These are phyloP conservation scores for Chelonus formosanus DNA, from an alignment of 2,888 invertebrate genomes.

Conservation along the genomic window DNA sequence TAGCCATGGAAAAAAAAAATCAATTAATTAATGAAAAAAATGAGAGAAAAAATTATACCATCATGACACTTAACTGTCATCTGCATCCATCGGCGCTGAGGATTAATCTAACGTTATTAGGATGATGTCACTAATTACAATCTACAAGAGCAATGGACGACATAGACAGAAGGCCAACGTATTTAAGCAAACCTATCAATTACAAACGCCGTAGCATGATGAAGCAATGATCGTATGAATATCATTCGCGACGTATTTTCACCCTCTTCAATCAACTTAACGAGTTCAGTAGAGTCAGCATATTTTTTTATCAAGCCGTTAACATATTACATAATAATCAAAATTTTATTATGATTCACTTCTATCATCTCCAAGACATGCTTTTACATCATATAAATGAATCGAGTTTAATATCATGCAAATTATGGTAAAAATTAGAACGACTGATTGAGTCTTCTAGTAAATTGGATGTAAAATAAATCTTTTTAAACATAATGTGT, in stretches of 20 bases:
- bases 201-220: constrained; percentile 2
- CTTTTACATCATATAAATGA: too few relatives aligned
- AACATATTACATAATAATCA: too few relatives aligned
- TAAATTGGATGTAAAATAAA: too few relatives aligned
- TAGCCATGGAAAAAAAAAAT: too few relatives aligned
- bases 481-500: not conserved
- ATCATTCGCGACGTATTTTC: not conserved
- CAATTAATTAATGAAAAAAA: not conserved
- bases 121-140: constrained; percentile 64
- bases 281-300: not conserved
- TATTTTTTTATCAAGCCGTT: too few relatives aligned
- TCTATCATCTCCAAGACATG: too few relatives aligned
- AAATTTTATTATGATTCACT: too few relatives aligned
- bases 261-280: not conserved
- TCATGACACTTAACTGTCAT: constrained; percentile 7
- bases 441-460: too few relatives aligned
- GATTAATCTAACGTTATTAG: constrained; percentile 60
- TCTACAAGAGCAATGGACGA: constrained; percentile 46
- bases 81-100: constrained; percentile 42
- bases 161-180: constrained; percentile 10
- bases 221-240: constrained; percentile 2
- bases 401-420: too few relatives aligned
- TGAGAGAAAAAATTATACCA: constrained; percentile 7
- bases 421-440: too few relatives aligned
- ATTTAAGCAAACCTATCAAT: constrained; percentile 9